These are phyloP conservation scores for Polyommatus icarus DNA, from an alignment of 2,888 invertebrate genomes.

Conservation along the genomic window DNA sequence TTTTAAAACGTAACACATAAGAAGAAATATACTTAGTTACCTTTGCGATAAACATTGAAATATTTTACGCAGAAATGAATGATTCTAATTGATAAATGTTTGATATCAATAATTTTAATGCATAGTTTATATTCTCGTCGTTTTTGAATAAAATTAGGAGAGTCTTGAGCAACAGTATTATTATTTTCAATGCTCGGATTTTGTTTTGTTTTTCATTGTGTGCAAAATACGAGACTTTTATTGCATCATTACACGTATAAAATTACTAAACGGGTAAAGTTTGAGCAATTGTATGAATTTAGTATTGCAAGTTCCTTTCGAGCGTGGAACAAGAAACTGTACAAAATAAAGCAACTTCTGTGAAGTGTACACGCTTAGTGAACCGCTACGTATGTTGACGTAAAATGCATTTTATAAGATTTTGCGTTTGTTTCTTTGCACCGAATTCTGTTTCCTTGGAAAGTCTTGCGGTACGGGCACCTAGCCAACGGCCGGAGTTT, in stretches of 20 bases:
- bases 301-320: conserved; percentile 55
- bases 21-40: no score
- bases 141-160: not conserved
- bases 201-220: conserved; percentile 27
- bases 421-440: conserved; percentile 65
- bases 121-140: no score
- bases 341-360: conserved; percentile 61
- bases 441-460: conserved; percentile 62
- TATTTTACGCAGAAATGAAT: not conserved
- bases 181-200: not conserved
- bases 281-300: conserved; percentile 47
- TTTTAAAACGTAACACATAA: not conserved
- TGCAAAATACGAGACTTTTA: conserved; percentile 32
- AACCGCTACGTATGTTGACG: conserved; percentile 64
- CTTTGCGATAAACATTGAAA: not conserved
- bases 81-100: no score
- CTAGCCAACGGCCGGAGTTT: conserved; percentile 67
- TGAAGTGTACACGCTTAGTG: conserved; percentile 56
- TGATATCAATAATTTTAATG: no score
- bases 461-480: conserved; percentile 66
- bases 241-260: conserved; percentile 39
- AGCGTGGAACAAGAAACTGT: conserved; percentile 49
- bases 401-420: conserved; percentile 73
- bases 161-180: not conserved
- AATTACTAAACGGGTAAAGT: conserved; percentile 51